phyloP scores from a whole-genome alignment of 1,140 invertebrate species.

The Drosophila kohkoa region DNA sequence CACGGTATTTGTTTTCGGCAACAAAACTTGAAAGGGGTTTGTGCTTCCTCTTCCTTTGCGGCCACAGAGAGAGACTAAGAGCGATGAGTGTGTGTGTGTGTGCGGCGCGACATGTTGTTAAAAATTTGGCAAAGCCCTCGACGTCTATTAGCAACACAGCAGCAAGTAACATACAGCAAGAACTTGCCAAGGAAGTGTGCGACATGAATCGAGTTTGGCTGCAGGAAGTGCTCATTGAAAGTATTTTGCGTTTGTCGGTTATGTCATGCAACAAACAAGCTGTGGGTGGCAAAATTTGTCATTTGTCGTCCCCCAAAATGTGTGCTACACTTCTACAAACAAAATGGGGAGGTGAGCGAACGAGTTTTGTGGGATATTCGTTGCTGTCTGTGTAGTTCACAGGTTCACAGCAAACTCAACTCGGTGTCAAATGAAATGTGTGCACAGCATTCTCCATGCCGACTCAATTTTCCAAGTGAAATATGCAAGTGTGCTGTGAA shows the following conservation, averaged over 20 bases:
- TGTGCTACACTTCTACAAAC: conserved; percentile 45
- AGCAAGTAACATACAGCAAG: conserved; percentile 10
- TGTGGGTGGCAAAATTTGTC: conserved; percentile 46
- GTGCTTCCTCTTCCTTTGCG: conserved; percentile 12
- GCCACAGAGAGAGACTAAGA: conserved; percentile 13
- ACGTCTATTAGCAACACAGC: conserved; percentile 46
- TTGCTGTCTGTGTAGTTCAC: conserved; percentile 16
- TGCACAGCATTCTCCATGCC: background rate
- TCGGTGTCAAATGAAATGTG: conserved; percentile 16
- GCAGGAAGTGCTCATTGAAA: conserved; percentile 58
- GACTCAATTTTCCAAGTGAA: background rate
- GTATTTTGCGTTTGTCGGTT: conserved; percentile 50
- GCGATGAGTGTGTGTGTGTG: conserved; percentile 8
- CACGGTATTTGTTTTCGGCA: conserved; percentile 51
- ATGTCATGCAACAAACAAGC: conserved; percentile 47
- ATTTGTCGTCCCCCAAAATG: conserved; percentile 41
- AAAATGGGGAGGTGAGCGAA: conserved; percentile 1
- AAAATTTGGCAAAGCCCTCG: conserved; percentile 48
- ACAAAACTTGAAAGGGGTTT: conserved; percentile 41
- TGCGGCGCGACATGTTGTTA: conserved; percentile 28
- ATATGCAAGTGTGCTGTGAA: background rate
- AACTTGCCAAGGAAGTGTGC: conserved; percentile 49
- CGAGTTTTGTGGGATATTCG: conserved; percentile 3
- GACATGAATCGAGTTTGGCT: conserved; percentile 15
- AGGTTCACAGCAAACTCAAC: conserved; percentile 7